A percentile compares a stretch with the other conserved stretches of the same genome.
Evolutionary conservation across 2,113 vertebrate genomes (phyloP).

Genomic region (Bostrychus sinensis): DNA sequence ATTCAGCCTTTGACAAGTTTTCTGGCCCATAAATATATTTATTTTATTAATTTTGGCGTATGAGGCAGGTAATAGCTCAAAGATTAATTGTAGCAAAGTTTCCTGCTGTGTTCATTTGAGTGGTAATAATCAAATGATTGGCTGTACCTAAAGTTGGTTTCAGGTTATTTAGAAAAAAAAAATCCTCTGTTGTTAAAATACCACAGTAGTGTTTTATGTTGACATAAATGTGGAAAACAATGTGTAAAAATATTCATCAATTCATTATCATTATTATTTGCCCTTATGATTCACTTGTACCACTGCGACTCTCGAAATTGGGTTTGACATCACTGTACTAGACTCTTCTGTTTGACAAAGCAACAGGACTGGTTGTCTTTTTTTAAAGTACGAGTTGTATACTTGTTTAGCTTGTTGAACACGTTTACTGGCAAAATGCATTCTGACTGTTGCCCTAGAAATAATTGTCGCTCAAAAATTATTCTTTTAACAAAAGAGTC

Average conservation of each 20-base stretch:
- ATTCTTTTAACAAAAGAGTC: constrained; percentile 18
- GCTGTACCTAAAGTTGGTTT: too few relatives aligned
- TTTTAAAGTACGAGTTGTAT: constrained; percentile 51
- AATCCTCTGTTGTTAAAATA: background rate
- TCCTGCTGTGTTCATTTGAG: too few relatives aligned
- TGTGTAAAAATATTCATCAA: background rate
- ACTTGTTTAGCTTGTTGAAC: constrained; percentile 72
- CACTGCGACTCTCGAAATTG: background rate
- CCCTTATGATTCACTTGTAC: background rate
- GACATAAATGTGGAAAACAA: too few relatives aligned
- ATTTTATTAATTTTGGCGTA: too few relatives aligned
- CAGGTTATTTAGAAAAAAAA: too few relatives aligned
- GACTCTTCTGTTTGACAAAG: constrained; percentile 39
- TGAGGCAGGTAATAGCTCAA: too few relatives aligned
- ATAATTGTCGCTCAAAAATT: constrained; percentile 47
- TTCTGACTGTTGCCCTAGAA: constrained; percentile 23
- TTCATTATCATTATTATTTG: background rate
- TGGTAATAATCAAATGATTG: too few relatives aligned
- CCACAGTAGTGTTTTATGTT: background rate
- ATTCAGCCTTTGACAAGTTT: too few relatives aligned
- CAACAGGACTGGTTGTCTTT: constrained; percentile 14
- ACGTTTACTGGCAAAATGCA: constrained; percentile 52
- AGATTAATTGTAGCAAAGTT: too few relatives aligned
- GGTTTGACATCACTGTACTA: constrained; percentile 1
- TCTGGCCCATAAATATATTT: background rate